A percentile compares a stretch with the other conserved stretches of the same genome.
phyloP scores from a whole-genome alignment of 2,113 vertebrate genomes.

The Dicentrarchus labrax region DNA sequence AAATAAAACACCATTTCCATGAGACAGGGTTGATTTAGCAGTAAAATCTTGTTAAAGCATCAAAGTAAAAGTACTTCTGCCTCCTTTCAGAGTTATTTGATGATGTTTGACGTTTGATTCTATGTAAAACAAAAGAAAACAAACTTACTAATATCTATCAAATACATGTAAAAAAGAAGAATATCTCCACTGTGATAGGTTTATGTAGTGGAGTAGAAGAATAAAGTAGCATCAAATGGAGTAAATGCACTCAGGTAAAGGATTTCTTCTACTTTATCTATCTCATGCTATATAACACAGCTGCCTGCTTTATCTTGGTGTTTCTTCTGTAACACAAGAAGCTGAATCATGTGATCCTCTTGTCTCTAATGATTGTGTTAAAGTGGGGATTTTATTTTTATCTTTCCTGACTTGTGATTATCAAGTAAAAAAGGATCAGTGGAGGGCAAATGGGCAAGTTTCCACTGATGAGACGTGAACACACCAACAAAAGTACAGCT shows the following conservation, averaged over 20 bases:
- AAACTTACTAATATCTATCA: not conserved
- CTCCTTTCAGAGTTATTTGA: too few species aligned
- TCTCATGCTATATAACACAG: too few species aligned
- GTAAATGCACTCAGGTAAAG: not conserved
- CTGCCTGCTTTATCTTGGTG: not conserved
- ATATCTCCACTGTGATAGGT: not conserved
- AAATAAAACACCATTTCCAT: not conserved
- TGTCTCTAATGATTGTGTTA: not conserved
- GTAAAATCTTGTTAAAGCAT: not conserved
- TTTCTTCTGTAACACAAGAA: not conserved
- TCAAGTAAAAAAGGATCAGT: constrained; percentile 5
- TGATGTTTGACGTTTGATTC: too few species aligned
- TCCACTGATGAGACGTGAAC: constrained; percentile 37
- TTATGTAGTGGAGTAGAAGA: not conserved
- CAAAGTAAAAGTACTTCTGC: not conserved
- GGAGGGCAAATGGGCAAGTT: constrained; percentile 42
- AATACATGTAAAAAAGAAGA: not conserved
- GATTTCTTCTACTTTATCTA: too few species aligned
- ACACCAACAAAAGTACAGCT: constrained; percentile 65
- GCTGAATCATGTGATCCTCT: not conserved
- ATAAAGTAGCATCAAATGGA: not conserved
- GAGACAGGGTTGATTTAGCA: not conserved
- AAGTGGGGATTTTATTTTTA: not conserved
- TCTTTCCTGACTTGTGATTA: not conserved
- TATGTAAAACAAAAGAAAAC: too few species aligned